Evolutionary conservation across 2,797 vertebrate species (phyloP), one percentile per base, ranked within the genome.

Genomic region (Acomys russatus): DNA sequence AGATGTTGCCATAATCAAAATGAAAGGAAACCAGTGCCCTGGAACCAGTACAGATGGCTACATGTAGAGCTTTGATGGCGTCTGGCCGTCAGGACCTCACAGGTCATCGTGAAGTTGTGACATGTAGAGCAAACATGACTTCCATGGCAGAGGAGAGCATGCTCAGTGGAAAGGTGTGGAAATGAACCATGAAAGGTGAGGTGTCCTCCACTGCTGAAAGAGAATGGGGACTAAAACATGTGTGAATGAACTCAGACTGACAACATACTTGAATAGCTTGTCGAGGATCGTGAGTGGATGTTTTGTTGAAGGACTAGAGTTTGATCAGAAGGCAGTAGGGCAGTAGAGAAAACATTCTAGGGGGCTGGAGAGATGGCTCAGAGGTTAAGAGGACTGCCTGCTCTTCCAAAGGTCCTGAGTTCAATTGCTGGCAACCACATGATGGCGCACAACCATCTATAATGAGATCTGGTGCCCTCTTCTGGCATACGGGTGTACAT

Each of bases 291-390:
- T 30, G 49, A n/a, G 18, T 30, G 35, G 44, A 64, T 82, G 15
- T 49, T 93, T 94, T 59, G 61, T n/a, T 59, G 79, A 77, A 49
- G 61, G 76, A 77, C 28, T 44, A 70, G 28, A 93, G 73, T 93
- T 70, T 56, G 44, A 86, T 77, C 28, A 28, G 20, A 80, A 79
- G 14, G 56, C 33, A 79, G n/a, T 76, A 61, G 66, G 51, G 18
- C 63, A 9, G 68, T 61, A 17, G 1, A 33, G 63, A 90, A 74
- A 51, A 78, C 33, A 61, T 61, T 86, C 64, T 33, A 30, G 25
- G 77, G 30, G 82, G 35, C 44, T 44, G 44, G 44, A 44, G 44
- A 44, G 44, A 44, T 44, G 44, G 44, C 44, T 44, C 44, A 44
- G 44, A 44, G 44, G 44, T 44, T 44, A 44, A 44, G 44, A 44